Evolutionary conservation across 1,140 invertebrate species (phyloP), one percentile per base, ranked within the genome.

Genomic region (Eueides isabella): DNA sequence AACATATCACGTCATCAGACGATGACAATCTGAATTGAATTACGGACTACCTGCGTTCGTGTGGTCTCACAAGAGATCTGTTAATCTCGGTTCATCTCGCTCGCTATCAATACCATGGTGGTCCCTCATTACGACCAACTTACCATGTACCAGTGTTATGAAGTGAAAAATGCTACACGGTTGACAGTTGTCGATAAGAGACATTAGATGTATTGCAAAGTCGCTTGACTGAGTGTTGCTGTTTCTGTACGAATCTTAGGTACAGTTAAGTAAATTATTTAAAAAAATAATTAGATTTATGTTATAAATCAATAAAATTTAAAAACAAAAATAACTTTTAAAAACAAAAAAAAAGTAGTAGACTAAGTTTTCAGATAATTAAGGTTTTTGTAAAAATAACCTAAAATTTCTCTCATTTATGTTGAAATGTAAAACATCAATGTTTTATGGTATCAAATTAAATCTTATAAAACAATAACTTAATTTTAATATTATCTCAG

Each of bases 11-110:
- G 81, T 89, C 85, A 91, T 90, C 87, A 79, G 77, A 83, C 85
- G 90, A 91, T 91, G 89, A 92, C 91, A 92, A 91, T 92, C 89
- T 89, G 79, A 87, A 90, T 92, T 90, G 89, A 92, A 91, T 89
- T 86, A 88, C 90, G 75, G 82, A 85, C 90, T 92, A 92, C 90
- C 90, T 91, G 89, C 85, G 82, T 86, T 85, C 80, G 90, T 92
- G 90, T 92, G 90, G 90, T 91, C 91, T 82, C 83, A 82, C 84
- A 79, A 88, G 72, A 83, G 84, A 90, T 89, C 84, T 88, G 80
- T 83, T 89, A 89, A 92, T 92, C 90, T 90, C 74, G 78, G 76
- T 78, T 85, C 83, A 90, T 90, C 87, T 87, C 79, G 84, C 85
- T 82, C 85, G 82, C 86, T 84, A 88, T 88, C 88, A 76, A 78